Base-by-base conservation (phyloP, 2,888 invertebrate species). In the Nymphalis c-album region DNA sequence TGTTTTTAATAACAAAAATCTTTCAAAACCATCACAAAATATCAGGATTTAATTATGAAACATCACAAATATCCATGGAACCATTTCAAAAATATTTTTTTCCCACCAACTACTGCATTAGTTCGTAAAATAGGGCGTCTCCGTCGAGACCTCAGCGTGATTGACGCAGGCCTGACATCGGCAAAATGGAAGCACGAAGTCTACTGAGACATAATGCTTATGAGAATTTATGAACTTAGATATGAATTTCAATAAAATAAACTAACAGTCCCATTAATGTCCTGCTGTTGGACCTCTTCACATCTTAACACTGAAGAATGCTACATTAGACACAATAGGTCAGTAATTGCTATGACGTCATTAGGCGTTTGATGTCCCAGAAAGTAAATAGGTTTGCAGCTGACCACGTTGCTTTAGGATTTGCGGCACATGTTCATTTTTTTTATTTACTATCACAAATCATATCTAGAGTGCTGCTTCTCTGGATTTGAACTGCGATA, bases 151-250 rank as follows among this genome's bases (percentile, higher is more conserved):
- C 57, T 18, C 17, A 48, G 45, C 63, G 67, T 68, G 73, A 73
- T 72, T 73, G 72, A 73, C 72, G 64, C 58, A 51, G 68, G 69
- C 67, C 53, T 71, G 72, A 73, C 73, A 72, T 64, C 67, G 57
- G 60, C 20, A 64, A 59, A 62, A 68, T 63, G 51, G 63, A 63
- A 58, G 48, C 50, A 63, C 31, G 22, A 67, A 58, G 63, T 63
- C 59, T 50, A 46, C 65, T n/a, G 60, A 63, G 67, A 58, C 60
- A 63, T 48, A 60, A 70, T 64, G 50, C 61, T 60, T 57, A 69
- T 69, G 67, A 66, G 63, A 69, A 64, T 69, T 69, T 59, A 68
- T 68, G 62, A 51, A 66, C 35, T 51, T 57, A 47, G 13, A 3
- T 51, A 31, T 50, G 46, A 67, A 64, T 69, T 60, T 57, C 48